Evolutionary conservation across 2,113 vertebrate species (phyloP), one percentile per base, ranked within the genome.

Genomic region (Tenebrosternarchus preto): DNA sequence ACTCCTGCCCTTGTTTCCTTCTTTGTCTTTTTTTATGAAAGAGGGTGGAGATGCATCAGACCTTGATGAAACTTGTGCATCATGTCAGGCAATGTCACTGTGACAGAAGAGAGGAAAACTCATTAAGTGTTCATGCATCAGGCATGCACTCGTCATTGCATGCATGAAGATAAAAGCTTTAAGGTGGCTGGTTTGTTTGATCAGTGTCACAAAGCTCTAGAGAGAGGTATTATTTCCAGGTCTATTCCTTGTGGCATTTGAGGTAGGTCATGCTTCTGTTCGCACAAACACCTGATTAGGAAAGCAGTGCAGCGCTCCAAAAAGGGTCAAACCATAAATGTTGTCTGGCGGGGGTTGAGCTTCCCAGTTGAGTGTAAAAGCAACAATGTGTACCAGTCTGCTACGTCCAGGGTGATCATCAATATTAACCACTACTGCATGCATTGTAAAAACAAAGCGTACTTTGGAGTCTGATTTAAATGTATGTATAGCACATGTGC

Each of bases 31-130:
- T 73, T 53, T 43, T 7, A 66, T 76, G 64, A 8, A 36, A 72
- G 73, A 50, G 31, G 84, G 82, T 74, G 82, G 82, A 86, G 79
- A 87, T 89, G 86, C 68, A 85, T 71, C 82, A 81, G 59, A 84
- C 73, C 73, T 82, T 78, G 87, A 87, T 85, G 84, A 85, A 89
- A 82, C 53, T 17, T 22, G 73, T 71, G 81, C 24, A 73, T n/a
- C 20, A 59, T 9, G 33, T 17, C 53, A 59, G 39, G 27, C 63
- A 63, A 63, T 15, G 39, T 43, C 61, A 74, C 17, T 59, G 60
- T 50, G 17, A 24, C 27, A 15, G 66, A 15, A 73, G 61, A 74
- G 36, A 56, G 39, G 31, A 16, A 61, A 64, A 76, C 78, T 83
- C 25, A 82, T 69, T 78, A 76, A 61, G 29, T 66, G 53, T 68